A percentile compares a stretch with the other conserved stretches of the same genome.
These are phyloP conservation scores for Lycodopsis pacificus DNA, from an alignment of 2,797 vertebrate genomes.

Conservation along the genomic window DNA sequence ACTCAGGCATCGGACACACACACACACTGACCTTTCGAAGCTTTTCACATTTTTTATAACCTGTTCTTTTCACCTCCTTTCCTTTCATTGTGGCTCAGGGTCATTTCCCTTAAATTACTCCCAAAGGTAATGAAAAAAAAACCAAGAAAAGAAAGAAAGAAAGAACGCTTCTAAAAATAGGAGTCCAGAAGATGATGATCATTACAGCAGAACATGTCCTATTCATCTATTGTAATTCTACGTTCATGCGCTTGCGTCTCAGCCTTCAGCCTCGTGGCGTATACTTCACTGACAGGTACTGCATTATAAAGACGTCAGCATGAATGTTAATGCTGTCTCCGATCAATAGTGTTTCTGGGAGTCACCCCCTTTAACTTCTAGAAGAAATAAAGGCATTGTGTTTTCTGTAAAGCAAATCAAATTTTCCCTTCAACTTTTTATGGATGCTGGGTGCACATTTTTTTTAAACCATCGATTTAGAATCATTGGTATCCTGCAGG, in stretches of 20 bases:
- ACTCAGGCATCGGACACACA: slow-evolving; percentile 17
- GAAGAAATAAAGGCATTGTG: slow-evolving; percentile 17
- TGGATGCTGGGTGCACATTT: slow-evolving; percentile 4
- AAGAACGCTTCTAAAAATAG: neutral
- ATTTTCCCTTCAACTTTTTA: slow-evolving; percentile 28
- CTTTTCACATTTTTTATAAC: slow-evolving; percentile 52
- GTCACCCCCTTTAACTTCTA: slow-evolving; percentile 54
- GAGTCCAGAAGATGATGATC: slow-evolving; percentile 4
- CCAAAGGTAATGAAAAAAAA: slow-evolving; percentile 22
- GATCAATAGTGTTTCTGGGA: slow-evolving; percentile 64
- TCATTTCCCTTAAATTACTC: slow-evolving; percentile 45
- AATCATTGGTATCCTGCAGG: neutral
- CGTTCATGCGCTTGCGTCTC: neutral
- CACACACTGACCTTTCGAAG: slow-evolving; percentile 70
- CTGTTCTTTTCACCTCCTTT: slow-evolving; percentile 25
- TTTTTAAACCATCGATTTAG: slow-evolving; percentile 12
- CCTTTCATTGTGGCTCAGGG: slow-evolving; percentile 47
- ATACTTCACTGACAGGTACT: slow-evolving; percentile 49
- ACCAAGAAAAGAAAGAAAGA: neutral
- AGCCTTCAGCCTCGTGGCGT: slow-evolving; percentile 32
- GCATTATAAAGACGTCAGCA: slow-evolving; percentile 56
- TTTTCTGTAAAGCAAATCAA: slow-evolving; percentile 40
- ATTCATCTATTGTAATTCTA: slow-evolving; percentile 45
- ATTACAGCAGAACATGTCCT: slow-evolving; percentile 1
- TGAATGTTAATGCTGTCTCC: slow-evolving; percentile 58